A percentile compares a stretch with the other conserved stretches of the same genome.
phyloP scores from a whole-genome alignment of 2,888 invertebrate genomes.

The Subacronicta megacephala region DNA sequence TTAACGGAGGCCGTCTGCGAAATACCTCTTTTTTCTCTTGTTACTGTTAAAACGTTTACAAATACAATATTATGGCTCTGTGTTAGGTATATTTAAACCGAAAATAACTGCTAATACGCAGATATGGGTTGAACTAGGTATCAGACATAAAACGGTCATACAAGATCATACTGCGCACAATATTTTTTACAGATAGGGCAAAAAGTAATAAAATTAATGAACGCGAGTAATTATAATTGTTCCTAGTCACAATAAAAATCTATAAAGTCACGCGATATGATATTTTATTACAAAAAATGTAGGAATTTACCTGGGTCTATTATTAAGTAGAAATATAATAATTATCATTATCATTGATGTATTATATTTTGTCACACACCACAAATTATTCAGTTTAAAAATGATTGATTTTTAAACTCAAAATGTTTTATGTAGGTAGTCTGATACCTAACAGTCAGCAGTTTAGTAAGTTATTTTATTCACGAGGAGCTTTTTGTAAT shows the following conservation, averaged over 20 bases:
- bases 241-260: constrained; percentile 21
- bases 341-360: neutral
- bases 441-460: no score
- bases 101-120: constrained; percentile 50
- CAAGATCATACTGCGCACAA: constrained; percentile 35
- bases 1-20: neutral
- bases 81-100: constrained; percentile 17
- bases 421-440: no score
- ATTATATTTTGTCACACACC: neutral
- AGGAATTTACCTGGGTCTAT: constrained; percentile 9
- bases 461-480: no score
- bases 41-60: constrained; percentile 17
- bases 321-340: constrained; percentile 5
- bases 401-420: no score
- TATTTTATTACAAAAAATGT: constrained; percentile 11
- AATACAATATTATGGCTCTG: constrained; percentile 24
- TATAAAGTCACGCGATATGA: constrained; percentile 32
- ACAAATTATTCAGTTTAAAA: neutral
- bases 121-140: constrained; percentile 54
- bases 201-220: constrained; percentile 22
- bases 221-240: constrained; percentile 25
- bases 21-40: constrained; percentile 7
- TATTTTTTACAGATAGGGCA: constrained; percentile 40
- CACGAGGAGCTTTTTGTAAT: no score
- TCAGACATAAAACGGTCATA: constrained; percentile 41